phyloP scores from a whole-genome alignment of 2,888 invertebrate genomes.

The Teleiodes luculella region DNA sequence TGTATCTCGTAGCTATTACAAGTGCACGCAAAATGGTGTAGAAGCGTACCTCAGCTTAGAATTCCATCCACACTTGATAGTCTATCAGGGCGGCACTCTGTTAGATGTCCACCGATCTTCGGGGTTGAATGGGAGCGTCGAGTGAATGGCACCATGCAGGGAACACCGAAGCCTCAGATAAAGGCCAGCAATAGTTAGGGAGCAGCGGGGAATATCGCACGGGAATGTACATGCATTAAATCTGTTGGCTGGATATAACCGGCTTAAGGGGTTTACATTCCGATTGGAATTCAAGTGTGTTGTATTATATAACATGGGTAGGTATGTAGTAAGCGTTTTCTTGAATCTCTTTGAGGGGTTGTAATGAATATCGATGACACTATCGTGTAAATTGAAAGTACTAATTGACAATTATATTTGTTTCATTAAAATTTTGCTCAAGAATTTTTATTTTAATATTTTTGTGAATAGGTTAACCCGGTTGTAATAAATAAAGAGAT shows the following conservation, averaged over 20 bases:
- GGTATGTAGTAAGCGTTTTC: slow-evolving; percentile 6
- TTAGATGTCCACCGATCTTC: slow-evolving; percentile 9
- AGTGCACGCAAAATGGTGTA: neutral
- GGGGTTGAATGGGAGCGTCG: slow-evolving; percentile 29
- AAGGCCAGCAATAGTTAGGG: slow-evolving; percentile 38
- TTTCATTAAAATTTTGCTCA: too few relatives aligned
- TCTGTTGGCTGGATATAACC: slow-evolving; percentile 32
- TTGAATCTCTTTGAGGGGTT: neutral
- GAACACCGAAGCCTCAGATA: slow-evolving; percentile 33
- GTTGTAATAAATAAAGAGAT: neutral
- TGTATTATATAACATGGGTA: slow-evolving; percentile 15
- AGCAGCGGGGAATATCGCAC: slow-evolving; percentile 39
- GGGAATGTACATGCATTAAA: slow-evolving; percentile 41
- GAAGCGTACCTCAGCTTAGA: neutral
- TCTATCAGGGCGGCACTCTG: slow-evolving; percentile 3
- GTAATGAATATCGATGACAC: neutral
- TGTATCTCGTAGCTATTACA: neutral
- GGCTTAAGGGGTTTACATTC: slow-evolving; percentile 21
- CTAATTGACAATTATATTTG: too few relatives aligned
- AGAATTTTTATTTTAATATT: too few relatives aligned
- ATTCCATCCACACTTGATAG: slow-evolving; percentile 5
- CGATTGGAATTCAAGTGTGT: slow-evolving; percentile 17
- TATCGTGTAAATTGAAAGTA: too few relatives aligned
- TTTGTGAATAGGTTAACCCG: neutral
- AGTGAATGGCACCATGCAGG: slow-evolving; percentile 36